Conservation (phyloP, 2,888 invertebrate species). For the Nephrotoma guestfalica region DNA sequence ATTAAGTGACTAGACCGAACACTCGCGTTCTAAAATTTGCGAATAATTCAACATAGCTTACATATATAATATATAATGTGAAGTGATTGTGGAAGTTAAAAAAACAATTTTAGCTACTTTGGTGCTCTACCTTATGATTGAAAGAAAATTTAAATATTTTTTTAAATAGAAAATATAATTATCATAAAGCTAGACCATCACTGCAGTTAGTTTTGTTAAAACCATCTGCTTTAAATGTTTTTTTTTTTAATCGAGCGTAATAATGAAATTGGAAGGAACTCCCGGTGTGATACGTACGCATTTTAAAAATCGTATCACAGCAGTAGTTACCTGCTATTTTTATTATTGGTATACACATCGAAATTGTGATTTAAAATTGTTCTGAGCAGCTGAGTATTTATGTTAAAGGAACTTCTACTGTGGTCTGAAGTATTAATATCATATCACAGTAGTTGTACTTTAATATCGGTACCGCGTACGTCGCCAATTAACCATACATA, state of each 20-base stretch:
- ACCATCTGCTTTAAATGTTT: background rate
- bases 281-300: constrained; percentile 24
- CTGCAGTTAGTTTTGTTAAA: constrained; percentile 20
- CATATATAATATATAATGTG: background rate
- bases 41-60: background rate
- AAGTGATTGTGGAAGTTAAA: background rate
- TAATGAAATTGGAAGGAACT: constrained; percentile 21
- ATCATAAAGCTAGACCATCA: constrained; percentile 24
- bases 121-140: constrained; percentile 29
- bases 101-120: constrained; percentile 23
- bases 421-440: constrained; percentile 3
- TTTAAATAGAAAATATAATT: background rate
- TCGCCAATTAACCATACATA: background rate
- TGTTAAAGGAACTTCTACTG: constrained; percentile 9
- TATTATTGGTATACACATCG: background rate
- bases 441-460: constrained; percentile 12
- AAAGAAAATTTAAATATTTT: background rate
- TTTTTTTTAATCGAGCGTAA: background rate
- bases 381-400: background rate
- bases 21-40: constrained; percentile 17
- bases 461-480: background rate
- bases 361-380: background rate
- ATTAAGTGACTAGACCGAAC: constrained; percentile 16
- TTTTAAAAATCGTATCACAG: constrained; percentile 27
- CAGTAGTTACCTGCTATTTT: constrained; percentile 25